Evolutionary conservation across 2,797 vertebrate genomes (phyloP).

Genomic region (Pygocentrus nattereri): DNA sequence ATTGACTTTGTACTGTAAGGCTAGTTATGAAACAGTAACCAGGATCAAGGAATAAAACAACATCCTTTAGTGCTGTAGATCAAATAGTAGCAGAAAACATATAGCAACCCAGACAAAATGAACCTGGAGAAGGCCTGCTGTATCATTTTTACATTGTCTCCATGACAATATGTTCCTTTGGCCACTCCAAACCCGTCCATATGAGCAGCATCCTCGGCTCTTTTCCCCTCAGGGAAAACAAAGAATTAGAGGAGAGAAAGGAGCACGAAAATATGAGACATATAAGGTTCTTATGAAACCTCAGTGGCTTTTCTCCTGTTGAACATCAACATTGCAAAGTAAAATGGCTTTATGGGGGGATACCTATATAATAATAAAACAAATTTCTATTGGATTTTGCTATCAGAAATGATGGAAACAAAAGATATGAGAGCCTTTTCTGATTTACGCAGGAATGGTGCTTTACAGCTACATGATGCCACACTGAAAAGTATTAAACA

Average conservation of each 20-base stretch:
- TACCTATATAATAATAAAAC: not conserved
- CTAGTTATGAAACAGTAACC: not conserved
- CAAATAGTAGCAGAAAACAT: slow-evolving; percentile 58
- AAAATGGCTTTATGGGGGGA: not conserved
- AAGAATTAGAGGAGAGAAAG: slow-evolving; percentile 67
- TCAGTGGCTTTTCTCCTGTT: not conserved
- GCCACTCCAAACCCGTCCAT: slow-evolving; percentile 72
- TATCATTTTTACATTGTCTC: slow-evolving; percentile 80
- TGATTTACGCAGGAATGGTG: not conserved
- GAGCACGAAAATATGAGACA: slow-evolving; percentile 8
- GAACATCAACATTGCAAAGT: slow-evolving; percentile 12
- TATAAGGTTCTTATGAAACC: slow-evolving; percentile 6
- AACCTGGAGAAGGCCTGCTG: slow-evolving; percentile 62
- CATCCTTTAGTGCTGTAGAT: not conserved
- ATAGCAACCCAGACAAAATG: slow-evolving; percentile 70
- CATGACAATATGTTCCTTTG: slow-evolving; percentile 77
- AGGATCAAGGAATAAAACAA: not conserved
- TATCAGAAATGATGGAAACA: not conserved
- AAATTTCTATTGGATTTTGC: slow-evolving; percentile 6
- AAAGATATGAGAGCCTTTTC: not conserved
- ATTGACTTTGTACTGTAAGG: not conserved
- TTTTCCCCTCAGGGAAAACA: slow-evolving; percentile 73
- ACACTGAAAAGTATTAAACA: not conserved
- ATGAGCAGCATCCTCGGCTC: slow-evolving; percentile 71
- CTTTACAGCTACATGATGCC: not conserved